Base-by-base conservation (phyloP, 2,888 invertebrate species). In the Gerosis bhagava region DNA sequence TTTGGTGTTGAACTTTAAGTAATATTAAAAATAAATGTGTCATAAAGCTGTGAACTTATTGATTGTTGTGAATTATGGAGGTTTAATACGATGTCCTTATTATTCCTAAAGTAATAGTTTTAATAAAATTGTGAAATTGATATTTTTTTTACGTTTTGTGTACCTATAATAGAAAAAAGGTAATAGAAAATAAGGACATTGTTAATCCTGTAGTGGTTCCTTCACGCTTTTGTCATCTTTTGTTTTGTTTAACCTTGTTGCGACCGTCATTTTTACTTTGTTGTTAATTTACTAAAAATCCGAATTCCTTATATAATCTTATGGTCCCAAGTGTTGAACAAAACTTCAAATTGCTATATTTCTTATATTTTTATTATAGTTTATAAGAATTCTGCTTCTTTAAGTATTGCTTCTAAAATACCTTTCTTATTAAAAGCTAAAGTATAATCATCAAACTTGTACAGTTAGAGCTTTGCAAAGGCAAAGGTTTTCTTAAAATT, bases 221-320 rank as follows among this genome's bases (percentile, higher is more conserved):
- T 67, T 80, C 83, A 79, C 72, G 87, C 87, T 86, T 87, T 50
- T 62, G 57, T 81, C 83, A 83, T 76, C 59, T 64, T 61, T 51
- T 62, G 83, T 86, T 84, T 86, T 83, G 66, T 83, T 82, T 83
- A 87, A 86, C 77, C 83, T 84, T 84, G 81, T 63, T 57, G 77
- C 61, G 81, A 82, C 83, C 77, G 41, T 39, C 31, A 32, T 17
- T 45, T 24, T 32, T 24, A 15, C 22, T 39, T 37, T 36, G 28
- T 48, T 35, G 45, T 47, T 50, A 21, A 31, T 58, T 65, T 67
- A 43, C 62, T 61, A 61, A 53, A 60, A 57, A 47, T 54, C 35
- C 59, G 56, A 57, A 47, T 48, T 11, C 57, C 54, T 21, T 47
- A 50, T 56, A 54, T 66, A 58, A 57, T 52, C 54, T 50, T 65